phyloP scores from a whole-genome alignment of 1,140 invertebrate genomes.

The Drepana arcuata region DNA sequence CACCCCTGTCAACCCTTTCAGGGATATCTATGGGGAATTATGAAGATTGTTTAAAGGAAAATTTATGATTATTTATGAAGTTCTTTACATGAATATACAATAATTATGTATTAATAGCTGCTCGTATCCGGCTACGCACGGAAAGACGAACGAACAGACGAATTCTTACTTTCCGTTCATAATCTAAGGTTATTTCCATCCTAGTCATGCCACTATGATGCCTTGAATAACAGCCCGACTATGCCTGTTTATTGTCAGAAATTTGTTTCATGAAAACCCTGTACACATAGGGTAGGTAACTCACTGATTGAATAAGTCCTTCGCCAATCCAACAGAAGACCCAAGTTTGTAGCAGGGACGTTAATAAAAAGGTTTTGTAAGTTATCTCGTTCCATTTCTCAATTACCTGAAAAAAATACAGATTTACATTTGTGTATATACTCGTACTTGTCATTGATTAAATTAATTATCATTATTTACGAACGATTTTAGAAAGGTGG shows the following conservation, averaged over 20 bases:
- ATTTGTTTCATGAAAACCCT: background rate
- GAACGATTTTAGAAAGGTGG: background rate
- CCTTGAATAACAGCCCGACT: background rate
- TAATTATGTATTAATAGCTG: too few relatives aligned
- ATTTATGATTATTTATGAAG: too few relatives aligned
- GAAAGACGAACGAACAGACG: too few relatives aligned
- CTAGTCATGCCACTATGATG: background rate
- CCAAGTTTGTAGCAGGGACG: slow-evolving; percentile 24
- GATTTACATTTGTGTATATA: too few relatives aligned
- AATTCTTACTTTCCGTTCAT: background rate
- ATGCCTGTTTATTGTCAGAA: background rate
- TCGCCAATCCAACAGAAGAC: slow-evolving; percentile 26
- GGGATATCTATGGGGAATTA: too few relatives aligned
- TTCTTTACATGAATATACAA: too few relatives aligned
- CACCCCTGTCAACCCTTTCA: too few relatives aligned
- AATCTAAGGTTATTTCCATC: background rate
- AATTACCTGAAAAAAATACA: slow-evolving; percentile 22
- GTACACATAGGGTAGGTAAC: slow-evolving; percentile 2
- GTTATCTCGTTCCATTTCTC: slow-evolving; percentile 29
- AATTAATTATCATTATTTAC: background rate
- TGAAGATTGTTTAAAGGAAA: too few relatives aligned
- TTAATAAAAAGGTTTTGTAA: slow-evolving; percentile 25
- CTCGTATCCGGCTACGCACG: too few relatives aligned
- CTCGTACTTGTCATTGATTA: too few relatives aligned
- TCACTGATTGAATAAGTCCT: slow-evolving; percentile 24